phyloP scores from a whole-genome alignment of 1,140 invertebrate species.

The Macrostomum lignano region DNA sequence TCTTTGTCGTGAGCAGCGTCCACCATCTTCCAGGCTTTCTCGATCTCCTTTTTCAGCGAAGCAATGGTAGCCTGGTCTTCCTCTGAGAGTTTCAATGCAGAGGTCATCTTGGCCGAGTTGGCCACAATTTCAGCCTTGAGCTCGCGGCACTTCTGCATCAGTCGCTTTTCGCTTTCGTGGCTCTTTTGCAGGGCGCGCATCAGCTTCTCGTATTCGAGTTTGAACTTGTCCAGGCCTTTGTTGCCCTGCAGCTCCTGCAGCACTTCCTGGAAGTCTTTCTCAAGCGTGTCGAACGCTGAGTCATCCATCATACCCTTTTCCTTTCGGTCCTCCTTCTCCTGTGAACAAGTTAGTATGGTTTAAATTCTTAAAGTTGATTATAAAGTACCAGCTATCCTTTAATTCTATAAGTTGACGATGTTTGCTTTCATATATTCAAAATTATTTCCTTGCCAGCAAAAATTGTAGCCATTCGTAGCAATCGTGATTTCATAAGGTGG shows the following conservation, averaged over 20 bases:
- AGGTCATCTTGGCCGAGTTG: slow-evolving; percentile 25
- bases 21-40: slow-evolving; percentile 31
- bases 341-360: no score
- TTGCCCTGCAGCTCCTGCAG: slow-evolving; percentile 9
- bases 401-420: no score
- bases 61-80: slow-evolving; percentile 28
- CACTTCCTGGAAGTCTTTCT: slow-evolving; percentile 26
- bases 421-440: no score
- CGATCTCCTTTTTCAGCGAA: slow-evolving; percentile 28
- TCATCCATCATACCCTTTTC: no score
- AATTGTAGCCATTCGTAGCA: no score
- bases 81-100: slow-evolving; percentile 24
- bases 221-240: slow-evolving; percentile 23
- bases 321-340: no score
- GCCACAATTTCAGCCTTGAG: slow-evolving; percentile 25
- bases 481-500: no score
- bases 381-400: no score
- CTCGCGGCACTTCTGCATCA: slow-evolving; percentile 29
- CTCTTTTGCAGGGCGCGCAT: slow-evolving; percentile 28
- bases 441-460: no score
- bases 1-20: slow-evolving; percentile 30
- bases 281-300: slow-evolving; percentile 23
- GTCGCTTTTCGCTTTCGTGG: slow-evolving; percentile 27
- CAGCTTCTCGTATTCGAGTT: slow-evolving; percentile 28
- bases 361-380: no score